Evolutionary conservation across 2,888 invertebrate genomes (phyloP).

Genomic region (Euzophera pinguis): DNA sequence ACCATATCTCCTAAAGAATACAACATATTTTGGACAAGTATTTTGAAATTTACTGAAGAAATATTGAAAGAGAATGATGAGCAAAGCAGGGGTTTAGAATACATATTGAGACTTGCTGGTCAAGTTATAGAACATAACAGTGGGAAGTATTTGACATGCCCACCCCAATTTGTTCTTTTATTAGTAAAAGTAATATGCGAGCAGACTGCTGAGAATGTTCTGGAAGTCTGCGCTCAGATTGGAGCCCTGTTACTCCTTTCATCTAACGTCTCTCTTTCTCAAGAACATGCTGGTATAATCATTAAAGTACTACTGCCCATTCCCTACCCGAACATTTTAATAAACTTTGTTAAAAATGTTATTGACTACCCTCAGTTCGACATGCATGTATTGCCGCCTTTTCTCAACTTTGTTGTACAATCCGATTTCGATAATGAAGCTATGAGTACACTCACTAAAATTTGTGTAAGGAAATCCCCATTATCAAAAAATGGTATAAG

Average conservation of each 20-base stretch:
- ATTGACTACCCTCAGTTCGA: constrained; percentile 85
- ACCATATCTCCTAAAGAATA: constrained; percentile 83
- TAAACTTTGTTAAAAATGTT: constrained; percentile 84
- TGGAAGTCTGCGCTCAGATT: constrained; percentile 76
- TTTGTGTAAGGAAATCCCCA: constrained; percentile 84
- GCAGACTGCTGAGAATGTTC: constrained; percentile 64
- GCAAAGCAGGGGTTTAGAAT: constrained; percentile 52
- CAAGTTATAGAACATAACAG: constrained; percentile 82
- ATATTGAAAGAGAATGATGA: constrained; percentile 55
- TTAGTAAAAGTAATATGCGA: constrained; percentile 74
- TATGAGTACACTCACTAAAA: constrained; percentile 81
- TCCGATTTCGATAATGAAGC: constrained; percentile 74
- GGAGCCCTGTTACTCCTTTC: constrained; percentile 81
- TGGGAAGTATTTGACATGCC: constrained; percentile 82
- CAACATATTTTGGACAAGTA: constrained; percentile 82
- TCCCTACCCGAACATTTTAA: constrained; percentile 76
- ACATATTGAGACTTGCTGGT: constrained; percentile 79
- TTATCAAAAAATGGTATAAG: constrained; percentile 80
- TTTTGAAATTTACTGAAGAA: constrained; percentile 54
- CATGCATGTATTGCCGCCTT: constrained; percentile 83
- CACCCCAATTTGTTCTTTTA: constrained; percentile 79
- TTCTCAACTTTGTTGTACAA: constrained; percentile 80
- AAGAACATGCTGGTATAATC: constrained; percentile 86
- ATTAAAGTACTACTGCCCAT: constrained; percentile 82
- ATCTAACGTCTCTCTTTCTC: constrained; percentile 82